phyloP scores from a whole-genome alignment of 2,888 invertebrate genomes.

The Amphipyra berbera region DNA sequence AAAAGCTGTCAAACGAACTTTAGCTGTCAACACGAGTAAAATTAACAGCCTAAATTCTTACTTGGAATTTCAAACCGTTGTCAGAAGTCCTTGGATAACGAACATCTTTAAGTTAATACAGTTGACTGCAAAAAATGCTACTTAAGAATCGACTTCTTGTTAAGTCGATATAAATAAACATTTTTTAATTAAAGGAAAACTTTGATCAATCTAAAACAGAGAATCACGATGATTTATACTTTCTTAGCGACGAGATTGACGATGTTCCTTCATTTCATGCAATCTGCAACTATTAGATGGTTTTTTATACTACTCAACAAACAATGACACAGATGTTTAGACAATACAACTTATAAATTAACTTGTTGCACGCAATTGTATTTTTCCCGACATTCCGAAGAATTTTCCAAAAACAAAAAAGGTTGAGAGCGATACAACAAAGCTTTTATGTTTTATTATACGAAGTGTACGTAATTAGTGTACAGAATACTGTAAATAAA shows the following conservation, averaged over 20 bases:
- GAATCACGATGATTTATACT: conserved; percentile 25
- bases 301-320: conserved; percentile 4
- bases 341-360: not conserved
- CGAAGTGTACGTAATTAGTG: too few relatives aligned
- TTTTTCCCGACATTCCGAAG: not conserved
- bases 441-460: too few relatives aligned
- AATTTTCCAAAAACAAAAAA: not conserved
- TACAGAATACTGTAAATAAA: too few relatives aligned
- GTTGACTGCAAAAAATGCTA: conserved; percentile 33
- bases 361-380: too few relatives aligned
- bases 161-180: not conserved
- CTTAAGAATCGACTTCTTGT: not conserved
- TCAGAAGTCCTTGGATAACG: conserved; percentile 35
- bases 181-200: conserved; percentile 1
- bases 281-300: conserved; percentile 3
- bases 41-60: conserved; percentile 21
- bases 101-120: conserved; percentile 26
- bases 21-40: conserved; percentile 39
- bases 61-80: conserved; percentile 41
- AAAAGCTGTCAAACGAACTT: conserved; percentile 37
- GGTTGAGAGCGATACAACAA: too few relatives aligned
- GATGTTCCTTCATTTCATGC: conserved; percentile 36
- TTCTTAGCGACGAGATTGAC: not conserved
- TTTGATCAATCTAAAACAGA: conserved; percentile 6
- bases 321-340: conserved; percentile 2